Conservation (phyloP, 2,113 vertebrate genomes). For the Calyptommatus sinebrachiatus region DNA sequence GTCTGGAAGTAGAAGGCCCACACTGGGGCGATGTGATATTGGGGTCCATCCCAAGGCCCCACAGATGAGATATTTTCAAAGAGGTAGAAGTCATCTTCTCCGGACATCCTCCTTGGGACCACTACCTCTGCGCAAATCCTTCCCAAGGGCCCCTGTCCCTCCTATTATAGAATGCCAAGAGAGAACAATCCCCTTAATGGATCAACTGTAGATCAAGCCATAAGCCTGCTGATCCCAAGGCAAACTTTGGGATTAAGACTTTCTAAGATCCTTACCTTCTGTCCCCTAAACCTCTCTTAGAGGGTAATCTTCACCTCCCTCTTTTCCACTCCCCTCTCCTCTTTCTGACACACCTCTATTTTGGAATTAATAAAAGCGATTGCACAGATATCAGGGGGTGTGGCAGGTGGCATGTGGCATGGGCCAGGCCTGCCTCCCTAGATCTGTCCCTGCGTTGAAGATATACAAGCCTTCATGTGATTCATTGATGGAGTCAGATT, state of each 20-base stretch:
- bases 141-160: not conserved
- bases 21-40: conserved; percentile 78
- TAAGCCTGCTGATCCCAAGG: conserved; percentile 50
- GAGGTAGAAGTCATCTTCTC: conserved; percentile 76
- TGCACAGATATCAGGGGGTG: no score
- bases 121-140: not conserved
- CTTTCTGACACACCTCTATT: no score
- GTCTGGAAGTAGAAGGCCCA: conserved; percentile 83
- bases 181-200: conserved; percentile 51
- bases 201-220: conserved; percentile 31
- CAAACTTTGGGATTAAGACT: conserved; percentile 61
- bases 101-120: conserved; percentile 57
- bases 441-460: no score
- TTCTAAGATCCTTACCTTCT: conserved; percentile 18
- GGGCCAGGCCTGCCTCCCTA: no score
- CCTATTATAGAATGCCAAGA: conserved; percentile 53
- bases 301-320: conserved; percentile 22
- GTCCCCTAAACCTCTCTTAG: conserved; percentile 7
- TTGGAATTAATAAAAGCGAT: no score
- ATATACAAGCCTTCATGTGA: no score
- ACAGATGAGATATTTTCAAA: conserved; percentile 75
- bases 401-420: no score
- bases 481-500: no score
- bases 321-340: no score
- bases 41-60: conserved; percentile 81